Percentiles rank a stretch among this genome's conserved stretches.
Evolutionary conservation across 2,113 vertebrate genomes (phyloP).

Genomic region (Lampris incognitus): DNA sequence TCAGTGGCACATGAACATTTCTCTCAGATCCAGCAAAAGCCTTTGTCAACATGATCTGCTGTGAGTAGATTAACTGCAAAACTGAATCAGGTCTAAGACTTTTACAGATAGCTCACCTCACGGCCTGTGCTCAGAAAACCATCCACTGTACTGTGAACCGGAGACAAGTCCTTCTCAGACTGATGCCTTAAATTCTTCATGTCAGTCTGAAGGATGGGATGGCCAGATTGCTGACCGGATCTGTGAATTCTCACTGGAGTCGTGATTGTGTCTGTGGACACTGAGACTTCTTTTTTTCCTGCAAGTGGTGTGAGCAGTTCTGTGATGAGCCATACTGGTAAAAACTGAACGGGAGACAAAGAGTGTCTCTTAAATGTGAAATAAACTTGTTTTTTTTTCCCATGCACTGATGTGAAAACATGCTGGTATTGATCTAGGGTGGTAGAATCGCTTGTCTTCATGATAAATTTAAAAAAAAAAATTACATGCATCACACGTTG

Average conservation of each 20-base stretch:
- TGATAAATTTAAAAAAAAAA: too few relatives aligned
- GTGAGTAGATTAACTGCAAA: slow-evolving; percentile 9
- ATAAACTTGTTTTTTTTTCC: too few relatives aligned
- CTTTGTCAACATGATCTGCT: slow-evolving; percentile 7
- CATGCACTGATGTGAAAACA: too few relatives aligned
- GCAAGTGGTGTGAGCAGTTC: slow-evolving; percentile 46
- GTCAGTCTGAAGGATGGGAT: slow-evolving; percentile 15
- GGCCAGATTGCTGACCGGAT: slow-evolving; percentile 54
- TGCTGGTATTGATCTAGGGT: too few relatives aligned
- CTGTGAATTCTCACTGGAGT: slow-evolving; percentile 62
- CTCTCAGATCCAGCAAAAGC: slow-evolving; percentile 17
- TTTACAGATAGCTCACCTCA: not conserved
- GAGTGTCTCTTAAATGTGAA: not conserved
- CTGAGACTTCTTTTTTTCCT: not conserved
- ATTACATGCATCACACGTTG: too few relatives aligned
- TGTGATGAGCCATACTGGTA: slow-evolving; percentile 5
- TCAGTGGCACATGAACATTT: not conserved
- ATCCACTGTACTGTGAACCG: not conserved
- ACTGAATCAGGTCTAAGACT: not conserved
- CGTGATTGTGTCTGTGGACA: slow-evolving; percentile 56
- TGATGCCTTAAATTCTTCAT: not conserved
- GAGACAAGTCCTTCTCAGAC: not conserved
- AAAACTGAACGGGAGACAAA: slow-evolving; percentile 33
- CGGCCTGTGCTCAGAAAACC: slow-evolving; percentile 11
- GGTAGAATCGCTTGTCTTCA: too few relatives aligned